phyloP scores from a whole-genome alignment of 2,113 vertebrate species.

The Silurus asotus region DNA sequence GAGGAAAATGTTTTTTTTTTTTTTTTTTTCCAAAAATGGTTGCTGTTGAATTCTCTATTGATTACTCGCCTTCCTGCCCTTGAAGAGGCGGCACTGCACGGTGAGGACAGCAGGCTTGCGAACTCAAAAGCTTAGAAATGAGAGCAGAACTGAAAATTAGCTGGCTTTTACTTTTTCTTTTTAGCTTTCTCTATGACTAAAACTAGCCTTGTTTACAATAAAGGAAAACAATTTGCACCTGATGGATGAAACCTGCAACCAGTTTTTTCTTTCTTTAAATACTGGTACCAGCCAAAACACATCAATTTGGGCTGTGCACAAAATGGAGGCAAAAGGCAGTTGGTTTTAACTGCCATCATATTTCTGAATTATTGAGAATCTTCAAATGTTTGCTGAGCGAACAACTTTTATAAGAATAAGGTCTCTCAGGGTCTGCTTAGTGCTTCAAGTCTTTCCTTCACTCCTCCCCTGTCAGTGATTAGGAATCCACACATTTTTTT shows the following conservation, averaged over 20 bases:
- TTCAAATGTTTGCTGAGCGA: neutral
- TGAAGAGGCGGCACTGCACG: constrained; percentile 44
- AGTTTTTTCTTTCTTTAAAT: neutral
- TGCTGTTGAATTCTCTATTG: constrained; percentile 57
- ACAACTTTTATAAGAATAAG: neutral
- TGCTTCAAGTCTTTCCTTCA: neutral
- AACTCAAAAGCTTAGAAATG: constrained; percentile 35
- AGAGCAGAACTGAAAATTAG: constrained; percentile 42
- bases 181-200: constrained; percentile 3
- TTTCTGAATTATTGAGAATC: constrained; percentile 22
- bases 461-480: constrained; percentile 14
- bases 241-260: neutral
- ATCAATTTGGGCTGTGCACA: constrained; percentile 14
- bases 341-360: constrained; percentile 1
- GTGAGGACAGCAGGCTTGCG: constrained; percentile 11
- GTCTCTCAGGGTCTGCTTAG: neutral
- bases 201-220: neutral
- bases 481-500: constrained; percentile 9
- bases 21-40: constrained; percentile 49
- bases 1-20: constrained; percentile 52
- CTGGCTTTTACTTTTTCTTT: constrained; percentile 16
- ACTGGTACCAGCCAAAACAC: constrained; percentile 12
- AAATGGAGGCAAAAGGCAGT: constrained; percentile 28
- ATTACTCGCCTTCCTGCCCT: constrained; percentile 40
- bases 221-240: constrained; percentile 27